These are phyloP conservation scores for Tautogolabrus adspersus DNA, from an alignment of 2,113 vertebrate genomes.

Conservation along the genomic window DNA sequence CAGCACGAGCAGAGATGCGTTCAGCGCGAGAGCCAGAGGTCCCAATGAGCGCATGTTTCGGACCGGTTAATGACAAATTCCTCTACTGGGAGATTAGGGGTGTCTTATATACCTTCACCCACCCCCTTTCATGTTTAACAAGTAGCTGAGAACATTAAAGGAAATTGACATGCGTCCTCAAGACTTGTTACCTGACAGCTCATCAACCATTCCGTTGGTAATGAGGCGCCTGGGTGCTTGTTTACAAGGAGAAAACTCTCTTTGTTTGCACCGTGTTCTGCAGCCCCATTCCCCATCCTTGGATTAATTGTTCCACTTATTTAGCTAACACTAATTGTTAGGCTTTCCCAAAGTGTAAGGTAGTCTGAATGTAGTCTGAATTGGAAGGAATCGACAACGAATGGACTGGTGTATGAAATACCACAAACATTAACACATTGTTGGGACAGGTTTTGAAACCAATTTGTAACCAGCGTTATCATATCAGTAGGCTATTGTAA, in stretches of 20 bases:
- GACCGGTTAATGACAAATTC: conserved; percentile 71
- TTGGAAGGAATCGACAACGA: conserved; percentile 10
- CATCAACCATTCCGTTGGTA: conserved; percentile 84
- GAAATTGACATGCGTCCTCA: conserved; percentile 82
- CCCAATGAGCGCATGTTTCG: conserved; percentile 71
- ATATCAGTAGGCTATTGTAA: too few species aligned
- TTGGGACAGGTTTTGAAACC: too few species aligned
- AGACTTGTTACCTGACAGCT: conserved; percentile 82
- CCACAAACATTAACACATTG: conserved; percentile 1
- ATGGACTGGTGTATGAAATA: conserved; percentile 8
- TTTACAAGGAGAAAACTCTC: conserved; percentile 66
- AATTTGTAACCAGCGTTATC: too few species aligned
- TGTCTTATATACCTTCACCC: conserved; percentile 80
- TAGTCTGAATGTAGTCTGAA: conserved; percentile 24
- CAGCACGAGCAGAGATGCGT: conserved; percentile 66
- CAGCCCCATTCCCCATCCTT: conserved; percentile 45
- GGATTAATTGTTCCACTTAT: conserved; percentile 64
- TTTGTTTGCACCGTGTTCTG: conserved; percentile 64
- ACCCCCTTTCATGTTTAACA: conserved; percentile 80
- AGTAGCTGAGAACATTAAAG: conserved; percentile 85
- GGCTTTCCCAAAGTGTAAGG: conserved; percentile 55
- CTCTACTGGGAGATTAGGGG: conserved; percentile 55
- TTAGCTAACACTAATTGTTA: conserved; percentile 66
- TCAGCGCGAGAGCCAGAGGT: conserved; percentile 60
- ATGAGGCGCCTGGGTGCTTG: conserved; percentile 73